Evolutionary conservation across 2,113 vertebrate genomes (phyloP), one percentile per base, ranked within the genome.

Genomic region (Epinephelus cyanopodus): DNA sequence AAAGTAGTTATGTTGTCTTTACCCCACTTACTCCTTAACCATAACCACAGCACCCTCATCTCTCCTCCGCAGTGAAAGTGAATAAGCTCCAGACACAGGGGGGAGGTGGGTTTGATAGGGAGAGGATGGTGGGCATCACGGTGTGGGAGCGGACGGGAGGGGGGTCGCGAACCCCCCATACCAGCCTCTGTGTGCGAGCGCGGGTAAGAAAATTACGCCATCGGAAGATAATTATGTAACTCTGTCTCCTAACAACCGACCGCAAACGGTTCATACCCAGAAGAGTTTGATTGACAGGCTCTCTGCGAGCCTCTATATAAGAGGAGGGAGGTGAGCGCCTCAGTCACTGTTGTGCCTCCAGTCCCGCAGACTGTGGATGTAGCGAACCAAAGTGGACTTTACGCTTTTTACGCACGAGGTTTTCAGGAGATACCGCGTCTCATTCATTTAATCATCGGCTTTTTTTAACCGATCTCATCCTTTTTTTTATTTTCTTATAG

Each of bases 161-260:
- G 72, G 82, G 74, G 63, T 78, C 64, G 42, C 53, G 23, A 23
- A 62, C 52, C 64, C 19, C 63, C 71, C 57, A 52, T 18, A 67
- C 54, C 60, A 84, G 56, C 45, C 65, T 47, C 60, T 66, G 33
- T 19, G 53, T 75, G 27, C 18, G 67, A 63, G 68, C 93, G 88
- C 91, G 93, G 94, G 92, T 84, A 73, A 60, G 91, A 90, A 78
- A 90, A 93, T 93, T 82, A 93, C 84, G 89, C 81, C 90, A 87
- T 92, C 89, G 89, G 93, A 95, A 93, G 90, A 93, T 89, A 90
- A 91, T 94, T 94, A 77, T 95, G 96, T 96, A 96, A 96, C 83
- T 75, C 37, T 87, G 89, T 89, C 84, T 83, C 91, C 57, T 78
- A 92, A 93, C 92, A 81, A 86, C 83, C 68, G 87, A 86, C 89